Evolutionary conservation across 2,888 invertebrate species (phyloP).

Genomic region (Rhagophthalmus giganteus): DNA sequence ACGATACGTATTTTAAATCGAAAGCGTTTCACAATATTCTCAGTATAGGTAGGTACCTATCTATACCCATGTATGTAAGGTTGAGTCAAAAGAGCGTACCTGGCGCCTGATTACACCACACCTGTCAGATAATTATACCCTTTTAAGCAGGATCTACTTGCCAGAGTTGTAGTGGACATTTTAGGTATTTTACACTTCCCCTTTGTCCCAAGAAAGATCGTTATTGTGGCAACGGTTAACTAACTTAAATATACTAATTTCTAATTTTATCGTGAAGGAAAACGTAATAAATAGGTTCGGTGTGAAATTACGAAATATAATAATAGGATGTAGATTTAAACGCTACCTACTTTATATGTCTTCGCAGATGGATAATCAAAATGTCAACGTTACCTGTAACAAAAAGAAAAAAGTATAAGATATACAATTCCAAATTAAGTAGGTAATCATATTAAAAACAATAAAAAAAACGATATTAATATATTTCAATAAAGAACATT

Average conservation of each 20-base stretch:
- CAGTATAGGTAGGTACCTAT: no score
- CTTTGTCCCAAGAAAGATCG: not conserved
- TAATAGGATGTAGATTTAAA: conserved; percentile 4
- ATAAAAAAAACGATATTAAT: no score
- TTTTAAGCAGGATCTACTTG: conserved; percentile 16
- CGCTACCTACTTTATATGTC: conserved; percentile 4
- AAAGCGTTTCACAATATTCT: no score
- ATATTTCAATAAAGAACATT: no score
- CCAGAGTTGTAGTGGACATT: conserved; percentile 6
- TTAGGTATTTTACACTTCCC: conserved; percentile 11
- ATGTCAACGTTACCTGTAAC: conserved; percentile 21
- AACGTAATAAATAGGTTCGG: conserved; percentile 1
- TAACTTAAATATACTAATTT: conserved; percentile 1
- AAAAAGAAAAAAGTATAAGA: no score
- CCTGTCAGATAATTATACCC: conserved; percentile 28
- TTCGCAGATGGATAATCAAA: conserved; percentile 7
- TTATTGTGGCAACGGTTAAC: not conserved
- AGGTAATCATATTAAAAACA: no score
- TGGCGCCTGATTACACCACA: conserved; percentile 34
- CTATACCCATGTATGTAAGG: no score
- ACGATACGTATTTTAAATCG: conserved; percentile 12
- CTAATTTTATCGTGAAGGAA: conserved; percentile 1
- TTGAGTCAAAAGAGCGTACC: conserved; percentile 33
- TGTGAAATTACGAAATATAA: conserved; percentile 12
- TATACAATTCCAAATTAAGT: no score